A percentile compares a stretch with the other conserved stretches of the same genome.
phyloP scores from a whole-genome alignment of 2,113 vertebrate genomes.

The Dromaius novaehollandiae region DNA sequence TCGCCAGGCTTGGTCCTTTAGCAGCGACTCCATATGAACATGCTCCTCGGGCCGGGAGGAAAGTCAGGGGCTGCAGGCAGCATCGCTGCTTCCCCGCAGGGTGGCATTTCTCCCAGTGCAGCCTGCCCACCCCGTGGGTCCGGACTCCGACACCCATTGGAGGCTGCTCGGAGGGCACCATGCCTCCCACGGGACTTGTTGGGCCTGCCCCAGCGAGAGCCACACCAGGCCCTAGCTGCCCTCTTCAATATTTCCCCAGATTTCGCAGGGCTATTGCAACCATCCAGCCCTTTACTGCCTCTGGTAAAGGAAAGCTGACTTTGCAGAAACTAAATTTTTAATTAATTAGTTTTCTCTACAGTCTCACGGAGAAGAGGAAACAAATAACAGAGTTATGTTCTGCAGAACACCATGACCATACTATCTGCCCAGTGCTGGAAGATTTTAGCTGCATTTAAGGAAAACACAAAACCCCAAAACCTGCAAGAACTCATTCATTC shows the following conservation, averaged over 20 bases:
- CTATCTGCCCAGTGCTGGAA: background rate
- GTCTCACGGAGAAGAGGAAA: background rate
- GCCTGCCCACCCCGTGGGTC: too few relatives aligned
- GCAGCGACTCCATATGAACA: accelerated
- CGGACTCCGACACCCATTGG: background rate
- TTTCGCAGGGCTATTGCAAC: background rate
- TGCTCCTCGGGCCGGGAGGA: background rate
- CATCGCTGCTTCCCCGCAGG: background rate
- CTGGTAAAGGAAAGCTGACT: background rate
- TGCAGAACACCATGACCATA: background rate
- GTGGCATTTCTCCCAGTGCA: background rate
- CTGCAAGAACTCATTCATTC: background rate
- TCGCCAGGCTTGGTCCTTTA: background rate
- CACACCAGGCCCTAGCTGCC: background rate
- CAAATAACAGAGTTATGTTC: background rate
- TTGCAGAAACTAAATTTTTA: background rate
- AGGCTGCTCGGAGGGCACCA: background rate
- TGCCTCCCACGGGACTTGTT: background rate
- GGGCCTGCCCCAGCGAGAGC: background rate
- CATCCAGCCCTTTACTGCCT: background rate
- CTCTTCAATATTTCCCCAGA: background rate
- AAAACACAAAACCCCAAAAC: background rate
- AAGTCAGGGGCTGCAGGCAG: background rate
- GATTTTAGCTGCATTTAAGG: background rate
- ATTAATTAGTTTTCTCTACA: background rate